A percentile compares a stretch with the other conserved stretches of the same genome.
Conservation (phyloP, 2,888 invertebrate species). For the Onthophagus sagittarius region DNA sequence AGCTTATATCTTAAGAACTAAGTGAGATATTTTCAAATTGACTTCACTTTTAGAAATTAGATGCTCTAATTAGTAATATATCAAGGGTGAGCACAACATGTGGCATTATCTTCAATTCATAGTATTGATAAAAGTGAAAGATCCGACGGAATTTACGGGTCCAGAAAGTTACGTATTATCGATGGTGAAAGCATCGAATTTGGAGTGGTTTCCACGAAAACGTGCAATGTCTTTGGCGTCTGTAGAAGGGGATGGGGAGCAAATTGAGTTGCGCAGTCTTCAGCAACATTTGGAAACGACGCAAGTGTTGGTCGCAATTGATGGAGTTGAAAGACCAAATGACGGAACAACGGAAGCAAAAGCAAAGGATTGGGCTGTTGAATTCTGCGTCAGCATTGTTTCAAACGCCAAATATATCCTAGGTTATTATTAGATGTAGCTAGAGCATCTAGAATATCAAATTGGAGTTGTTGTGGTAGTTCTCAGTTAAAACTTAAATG, state of each 20-base stretch:
- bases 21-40: no score
- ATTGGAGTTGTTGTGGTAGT: not conserved
- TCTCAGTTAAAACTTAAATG: not conserved
- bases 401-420: constrained; percentile 48
- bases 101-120: constrained; percentile 99
- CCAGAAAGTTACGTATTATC: constrained; percentile 98
- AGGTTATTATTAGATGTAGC: constrained; percentile 17
- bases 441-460: not conserved
- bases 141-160: constrained; percentile 95
- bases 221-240: constrained; percentile 95
- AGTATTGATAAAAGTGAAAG: constrained; percentile 93
- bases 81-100: constrained; percentile 97
- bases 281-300: constrained; percentile 83
- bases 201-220: constrained; percentile 99
- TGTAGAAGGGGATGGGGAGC: constrained; percentile 91
- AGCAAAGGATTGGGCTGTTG: constrained; percentile 83
- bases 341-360: constrained; percentile 94
- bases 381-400: constrained; percentile 72
- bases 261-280: constrained; percentile 84
- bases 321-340: constrained; percentile 90
- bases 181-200: constrained; percentile 85
- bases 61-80: no score
- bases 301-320: constrained; percentile 75
- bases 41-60: no score
- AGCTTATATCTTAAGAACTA: no score